Evolutionary conservation across 2,888 invertebrate species (phyloP), one percentile per base, ranked within the genome.

Genomic region (Leptinotarsa rubiginosa): DNA sequence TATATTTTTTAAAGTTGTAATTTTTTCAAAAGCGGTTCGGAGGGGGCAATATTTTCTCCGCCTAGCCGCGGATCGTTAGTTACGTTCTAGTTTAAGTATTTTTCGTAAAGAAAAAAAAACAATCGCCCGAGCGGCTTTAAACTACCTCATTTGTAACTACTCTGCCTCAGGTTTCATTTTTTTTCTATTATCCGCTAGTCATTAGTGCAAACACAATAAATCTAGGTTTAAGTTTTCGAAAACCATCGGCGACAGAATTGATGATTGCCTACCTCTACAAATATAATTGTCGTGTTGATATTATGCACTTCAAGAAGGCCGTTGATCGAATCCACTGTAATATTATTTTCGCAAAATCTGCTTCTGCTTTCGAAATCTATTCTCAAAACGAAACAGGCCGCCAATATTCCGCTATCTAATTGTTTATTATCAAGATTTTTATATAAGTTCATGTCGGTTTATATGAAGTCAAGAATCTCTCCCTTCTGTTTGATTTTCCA

Each of bases 141-240:
- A 79, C 82, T 82, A 81, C 82, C 82, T 82, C 82, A 82, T 73
- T 72, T 72, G 80, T 77, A 82, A 83, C 79, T 79, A 78, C 78
- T 83, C 83, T 83, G 81, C 84, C 84, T 84, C 83, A 84, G 78
- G 79, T 81, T 83, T 78, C 80, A 77, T 80, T 78, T 80, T 81
- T 78, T 81, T 78, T 80, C 76, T 79, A 81, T 77, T 81, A 80
- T 83, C 81, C 81, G 76, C 85, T 85, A 85, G 85, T 85, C 85
- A 85, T 83, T 84, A 84, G 83, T 83, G 84, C 83, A 83, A 79
- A 79, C 70, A 78, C 74, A 75, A 76, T 77, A 76, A 77, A 77
- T 74, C 74, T 81, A 82, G 79, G 69, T 68, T 79, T 81, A 80
- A 81, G 79, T 80, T 81, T 65, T 73, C 70, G 22, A 52, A 67